Conservation (phyloP, 2,113 vertebrate genomes). For the Petroica traversi region DNA sequence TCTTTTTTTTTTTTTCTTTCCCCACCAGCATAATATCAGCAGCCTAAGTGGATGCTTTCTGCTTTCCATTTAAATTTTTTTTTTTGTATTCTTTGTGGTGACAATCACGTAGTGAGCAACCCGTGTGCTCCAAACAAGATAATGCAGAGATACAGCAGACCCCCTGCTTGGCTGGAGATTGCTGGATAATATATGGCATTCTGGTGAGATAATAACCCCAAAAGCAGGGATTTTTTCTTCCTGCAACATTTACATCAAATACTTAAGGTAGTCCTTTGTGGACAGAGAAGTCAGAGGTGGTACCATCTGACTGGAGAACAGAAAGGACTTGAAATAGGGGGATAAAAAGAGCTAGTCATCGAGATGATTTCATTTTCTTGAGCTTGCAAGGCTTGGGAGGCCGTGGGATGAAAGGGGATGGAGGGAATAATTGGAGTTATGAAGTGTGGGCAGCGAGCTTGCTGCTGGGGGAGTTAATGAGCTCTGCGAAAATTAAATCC, state of each 20-base stretch:
- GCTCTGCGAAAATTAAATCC: slow-evolving; percentile 25
- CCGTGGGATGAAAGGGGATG: neutral
- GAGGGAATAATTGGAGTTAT: slow-evolving; percentile 20
- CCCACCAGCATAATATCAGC: neutral
- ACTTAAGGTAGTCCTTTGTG: slow-evolving; percentile 1
- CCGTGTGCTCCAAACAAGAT: neutral
- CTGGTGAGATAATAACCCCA: slow-evolving; percentile 20
- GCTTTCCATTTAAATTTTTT: neutral
- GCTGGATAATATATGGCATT: slow-evolving; percentile 17
- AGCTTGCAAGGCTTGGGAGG: neutral
- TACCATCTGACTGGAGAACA: neutral
- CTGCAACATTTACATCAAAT: neutral
- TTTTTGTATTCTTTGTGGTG: neutral
- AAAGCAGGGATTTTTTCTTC: neutral
- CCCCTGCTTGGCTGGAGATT: slow-evolving; percentile 28
- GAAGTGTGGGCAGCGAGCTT: slow-evolving; percentile 3
- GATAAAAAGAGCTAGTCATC: neutral
- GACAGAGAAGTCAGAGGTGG: slow-evolving; percentile 2
- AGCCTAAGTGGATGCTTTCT: neutral
- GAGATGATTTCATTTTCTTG: neutral
- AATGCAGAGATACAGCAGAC: neutral
- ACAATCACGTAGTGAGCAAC: neutral
- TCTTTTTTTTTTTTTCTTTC: neutral
- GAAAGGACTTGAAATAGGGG: neutral
- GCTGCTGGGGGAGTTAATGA: slow-evolving; percentile 32